Evolutionary conservation across 2,797 vertebrate genomes (phyloP), one percentile per base, ranked within the genome.

Genomic region (Odontamblyopus rebecca): DNA sequence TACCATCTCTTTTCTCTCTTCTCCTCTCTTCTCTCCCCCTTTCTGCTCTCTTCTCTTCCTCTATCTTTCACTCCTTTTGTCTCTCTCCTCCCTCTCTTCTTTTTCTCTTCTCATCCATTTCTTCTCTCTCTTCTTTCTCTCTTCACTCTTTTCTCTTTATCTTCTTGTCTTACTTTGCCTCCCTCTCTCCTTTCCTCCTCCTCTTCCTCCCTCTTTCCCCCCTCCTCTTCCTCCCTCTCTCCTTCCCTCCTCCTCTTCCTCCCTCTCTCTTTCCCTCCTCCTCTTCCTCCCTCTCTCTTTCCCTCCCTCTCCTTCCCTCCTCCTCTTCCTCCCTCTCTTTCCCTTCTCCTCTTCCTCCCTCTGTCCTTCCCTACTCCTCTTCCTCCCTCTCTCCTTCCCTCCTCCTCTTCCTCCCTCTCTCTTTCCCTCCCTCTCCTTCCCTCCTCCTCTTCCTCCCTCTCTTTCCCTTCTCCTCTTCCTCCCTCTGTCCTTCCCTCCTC

Each of bases 381-480:
- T n/a, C 19, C 2, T 6, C 18, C 2, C 6, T 18, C 6, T n/a
- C 53, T 54, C 11, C 5, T 8, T n/a, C 51, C 51, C 16, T 6
- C n/a, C 18, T 7, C 19, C 19, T 9, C 19, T n/a, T 6, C 6
- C 2, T 13, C 23, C 60, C 74, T 6, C 48, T 30, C 54, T 79
- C 11, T 50, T 27, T 54, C 60, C 48, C 71, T 51, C 30, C 27
- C 65, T 64, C 48, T 68, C 67, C 60, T 41, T 67, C 56, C 23
- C 35, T 29, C 9, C 19, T 6, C 7, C 53, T n/a, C 53, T 5
- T 8, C 0, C 5, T 15, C 51, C 5, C 16, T 6, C 53, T 5
- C n/a, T 7, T 3, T 15, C 51, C 5, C 16, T 6, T n/a, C 19
- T 6, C 19, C 16, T 54, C 18, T n/a, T 7, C 19, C 2, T 18